Percentiles rank a stretch among this genome's conserved stretches.
phyloP scores from a whole-genome alignment of 1,140 invertebrate genomes.

The Meloidogyne chitwoodi region DNA sequence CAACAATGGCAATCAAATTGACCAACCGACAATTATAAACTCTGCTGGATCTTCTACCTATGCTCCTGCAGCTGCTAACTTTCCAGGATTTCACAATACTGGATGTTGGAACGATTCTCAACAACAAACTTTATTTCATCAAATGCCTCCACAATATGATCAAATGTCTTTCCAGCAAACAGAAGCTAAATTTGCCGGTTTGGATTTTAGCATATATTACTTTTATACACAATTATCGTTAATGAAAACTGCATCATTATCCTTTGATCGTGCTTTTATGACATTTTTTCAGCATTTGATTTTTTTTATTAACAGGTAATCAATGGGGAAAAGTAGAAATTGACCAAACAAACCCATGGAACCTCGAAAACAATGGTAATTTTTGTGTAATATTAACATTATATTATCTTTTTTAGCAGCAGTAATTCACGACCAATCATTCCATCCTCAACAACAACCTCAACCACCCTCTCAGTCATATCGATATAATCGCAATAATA shows the following conservation, averaged over 20 bases:
- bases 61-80: neutral
- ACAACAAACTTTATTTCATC: neutral
- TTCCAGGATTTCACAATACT: neutral
- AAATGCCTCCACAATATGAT: slow-evolving; percentile 1
- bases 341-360: slow-evolving; percentile 20
- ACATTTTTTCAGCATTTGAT: no score
- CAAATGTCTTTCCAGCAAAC: neutral
- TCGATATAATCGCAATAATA: neutral
- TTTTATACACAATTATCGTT: neutral
- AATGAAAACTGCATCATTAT: no score
- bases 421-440: neutral
- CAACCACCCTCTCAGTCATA: neutral
- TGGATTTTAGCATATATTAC: neutral
- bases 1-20: neutral
- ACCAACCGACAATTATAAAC: neutral
- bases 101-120: slow-evolving; percentile 13
- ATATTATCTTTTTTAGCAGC: neutral
- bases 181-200: neutral
- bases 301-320: neutral
- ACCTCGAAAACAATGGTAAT: slow-evolving; percentile 16
- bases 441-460: neutral
- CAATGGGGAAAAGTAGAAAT: slow-evolving; percentile 24
- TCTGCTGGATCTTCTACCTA: neutral
- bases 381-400: neutral
- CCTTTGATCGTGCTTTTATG: no score